These are phyloP conservation scores for Toxotes chatareus DNA, from an alignment of 2,113 vertebrate species.

Conservation along the genomic window DNA sequence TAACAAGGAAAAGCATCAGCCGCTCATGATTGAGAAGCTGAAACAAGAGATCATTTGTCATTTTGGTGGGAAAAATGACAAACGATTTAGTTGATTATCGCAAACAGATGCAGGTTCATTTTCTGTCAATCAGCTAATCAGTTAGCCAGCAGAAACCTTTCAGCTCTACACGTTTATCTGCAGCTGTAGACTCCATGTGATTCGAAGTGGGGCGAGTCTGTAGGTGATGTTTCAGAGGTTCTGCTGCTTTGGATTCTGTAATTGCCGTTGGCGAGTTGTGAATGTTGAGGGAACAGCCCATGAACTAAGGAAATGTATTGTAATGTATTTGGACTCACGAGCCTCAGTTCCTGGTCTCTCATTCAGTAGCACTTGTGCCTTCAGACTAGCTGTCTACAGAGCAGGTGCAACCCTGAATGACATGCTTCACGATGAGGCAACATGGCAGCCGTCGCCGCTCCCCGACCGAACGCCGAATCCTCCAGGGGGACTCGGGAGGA, in stretches of 20 bases:
- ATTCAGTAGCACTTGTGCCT: conserved; percentile 42
- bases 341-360: background rate
- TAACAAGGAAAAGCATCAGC: background rate
- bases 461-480: conserved; percentile 20
- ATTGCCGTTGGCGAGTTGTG: background rate
- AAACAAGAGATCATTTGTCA: background rate
- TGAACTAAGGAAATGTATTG: background rate
- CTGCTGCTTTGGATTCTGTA: background rate
- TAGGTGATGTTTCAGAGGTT: background rate
- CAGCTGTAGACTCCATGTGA: background rate
- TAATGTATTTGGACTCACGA: background rate
- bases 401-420: conserved; percentile 66
- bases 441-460: conserved; percentile 52
- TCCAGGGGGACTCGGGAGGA: conserved; percentile 17
- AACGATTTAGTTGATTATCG: background rate
- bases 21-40: background rate
- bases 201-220: background rate
- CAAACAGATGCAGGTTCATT: background rate
- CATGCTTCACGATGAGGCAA: conserved; percentile 50
- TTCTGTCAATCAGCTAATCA: background rate
- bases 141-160: too few species aligned
- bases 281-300: background rate
- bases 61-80: background rate
- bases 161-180: background rate
- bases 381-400: conserved; percentile 42